phyloP scores from a whole-genome alignment of 1,140 invertebrate genomes.

The Drosophila bocki region DNA sequence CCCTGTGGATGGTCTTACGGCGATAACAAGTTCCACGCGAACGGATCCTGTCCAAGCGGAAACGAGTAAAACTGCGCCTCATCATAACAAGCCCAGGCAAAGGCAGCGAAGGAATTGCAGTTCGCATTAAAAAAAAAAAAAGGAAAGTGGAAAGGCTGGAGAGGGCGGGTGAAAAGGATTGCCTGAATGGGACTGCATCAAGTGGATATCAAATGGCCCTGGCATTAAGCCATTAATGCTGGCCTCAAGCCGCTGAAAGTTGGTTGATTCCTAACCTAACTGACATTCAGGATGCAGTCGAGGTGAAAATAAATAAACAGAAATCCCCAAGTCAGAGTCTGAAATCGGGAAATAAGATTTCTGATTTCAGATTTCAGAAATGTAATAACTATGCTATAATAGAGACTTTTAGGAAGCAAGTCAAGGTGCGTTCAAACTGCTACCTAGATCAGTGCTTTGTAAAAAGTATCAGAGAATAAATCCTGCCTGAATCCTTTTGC shows the following conservation, averaged over 20 bases:
- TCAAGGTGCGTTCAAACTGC: neutral
- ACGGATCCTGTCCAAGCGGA: conserved; percentile 67
- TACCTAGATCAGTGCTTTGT: neutral
- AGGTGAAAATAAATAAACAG: neutral
- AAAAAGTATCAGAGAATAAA: neutral
- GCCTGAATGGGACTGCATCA: conserved; percentile 13
- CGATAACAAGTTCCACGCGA: conserved; percentile 75
- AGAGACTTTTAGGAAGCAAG: neutral
- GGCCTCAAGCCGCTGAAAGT: conserved; percentile 14
- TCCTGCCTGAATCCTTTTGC: neutral
- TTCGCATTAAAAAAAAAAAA: conserved; percentile 45
- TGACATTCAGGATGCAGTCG: neutral
- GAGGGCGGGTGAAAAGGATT: neutral
- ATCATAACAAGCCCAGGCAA: conserved; percentile 45
- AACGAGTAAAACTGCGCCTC: conserved; percentile 55
- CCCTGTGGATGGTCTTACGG: neutral
- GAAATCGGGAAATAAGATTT: neutral
- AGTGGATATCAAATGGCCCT: conserved; percentile 52
- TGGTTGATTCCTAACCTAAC: neutral
- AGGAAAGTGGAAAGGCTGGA: conserved; percentile 10
- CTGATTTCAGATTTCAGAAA: neutral
- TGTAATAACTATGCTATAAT: neutral
- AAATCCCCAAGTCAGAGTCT: neutral
- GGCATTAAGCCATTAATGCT: conserved; percentile 51
- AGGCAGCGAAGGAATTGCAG: conserved; percentile 26